These are phyloP conservation scores for Microctenopoma steveboyesi DNA, from an alignment of 2,797 vertebrate species.

Conservation along the genomic window DNA sequence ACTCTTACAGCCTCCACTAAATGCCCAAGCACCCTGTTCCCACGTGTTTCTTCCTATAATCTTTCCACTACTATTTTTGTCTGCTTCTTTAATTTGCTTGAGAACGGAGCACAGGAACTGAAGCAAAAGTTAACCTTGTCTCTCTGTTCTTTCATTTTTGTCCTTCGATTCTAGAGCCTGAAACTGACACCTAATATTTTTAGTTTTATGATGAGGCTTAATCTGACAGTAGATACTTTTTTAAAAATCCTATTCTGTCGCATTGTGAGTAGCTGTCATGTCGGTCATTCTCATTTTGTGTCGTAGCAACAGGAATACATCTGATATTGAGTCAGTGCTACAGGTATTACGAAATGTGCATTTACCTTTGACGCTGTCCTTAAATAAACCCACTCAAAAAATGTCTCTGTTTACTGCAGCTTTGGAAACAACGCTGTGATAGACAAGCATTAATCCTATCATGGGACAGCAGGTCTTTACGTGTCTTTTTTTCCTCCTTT, in stretches of 20 bases:
- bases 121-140: constrained; percentile 26
- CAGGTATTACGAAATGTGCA: constrained; percentile 21
- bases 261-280: constrained; percentile 26
- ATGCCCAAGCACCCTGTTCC: not conserved
- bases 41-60: constrained; percentile 14
- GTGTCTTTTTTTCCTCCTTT: constrained; percentile 4
- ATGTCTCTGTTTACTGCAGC: constrained; percentile 8
- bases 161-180: not conserved
- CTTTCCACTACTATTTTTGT: constrained; percentile 31
- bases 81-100: constrained; percentile 24
- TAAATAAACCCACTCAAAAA: constrained; percentile 29
- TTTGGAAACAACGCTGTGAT: constrained; percentile 9
- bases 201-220: constrained; percentile 16
- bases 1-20: constrained; percentile 4
- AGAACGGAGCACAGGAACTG: constrained; percentile 8
- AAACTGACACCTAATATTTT: constrained; percentile 35
- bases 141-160: constrained; percentile 29
- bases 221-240: constrained; percentile 36
- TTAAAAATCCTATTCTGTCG: constrained; percentile 16
- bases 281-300: constrained; percentile 31
- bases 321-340: constrained; percentile 36
- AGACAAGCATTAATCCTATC: not conserved
- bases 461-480: constrained; percentile 13
- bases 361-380: constrained; percentile 19
- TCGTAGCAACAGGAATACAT: constrained; percentile 25